Percentiles rank a stretch among this genome's conserved stretches.
Conservation (phyloP, 2,888 invertebrate genomes). For the Epirrhoe alternata region DNA sequence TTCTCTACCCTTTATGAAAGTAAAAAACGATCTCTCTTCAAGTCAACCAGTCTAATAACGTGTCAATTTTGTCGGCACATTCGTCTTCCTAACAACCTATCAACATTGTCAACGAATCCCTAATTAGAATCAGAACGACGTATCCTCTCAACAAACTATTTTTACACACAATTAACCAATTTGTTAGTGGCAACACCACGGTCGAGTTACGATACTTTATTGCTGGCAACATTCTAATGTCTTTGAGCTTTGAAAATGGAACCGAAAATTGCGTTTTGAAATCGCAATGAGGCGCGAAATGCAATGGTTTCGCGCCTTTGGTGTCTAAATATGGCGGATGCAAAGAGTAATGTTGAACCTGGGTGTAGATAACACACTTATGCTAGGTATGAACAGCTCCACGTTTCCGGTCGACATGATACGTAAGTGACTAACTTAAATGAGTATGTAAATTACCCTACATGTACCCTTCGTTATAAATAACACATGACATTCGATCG, state of each 20-base stretch:
- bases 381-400: conserved; percentile 4
- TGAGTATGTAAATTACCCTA: no score
- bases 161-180: conserved; percentile 76
- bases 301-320: conserved; percentile 64
- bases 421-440: no score
- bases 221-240: conserved; percentile 78
- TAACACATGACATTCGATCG: no score
- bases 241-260: conserved; percentile 70
- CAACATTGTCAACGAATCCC: conserved; percentile 42
- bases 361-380: neutral
- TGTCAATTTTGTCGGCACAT: conserved; percentile 19
- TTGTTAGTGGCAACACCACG: conserved; percentile 74
- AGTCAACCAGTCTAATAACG: neutral
- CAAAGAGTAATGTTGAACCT: conserved; percentile 2
- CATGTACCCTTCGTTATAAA: no score
- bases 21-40: no score
- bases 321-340: conserved; percentile 65
- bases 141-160: conserved; percentile 39
- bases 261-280: conserved; percentile 75
- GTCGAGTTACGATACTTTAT: conserved; percentile 69
- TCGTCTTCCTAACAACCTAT: conserved; percentile 28
- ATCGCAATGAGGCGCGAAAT: conserved; percentile 75
- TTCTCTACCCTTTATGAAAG: no score
- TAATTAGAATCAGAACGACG: conserved; percentile 40
- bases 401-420: no score